Conservation (phyloP, 2,888 invertebrate species). For the Aporophyla lueneburgensis region DNA sequence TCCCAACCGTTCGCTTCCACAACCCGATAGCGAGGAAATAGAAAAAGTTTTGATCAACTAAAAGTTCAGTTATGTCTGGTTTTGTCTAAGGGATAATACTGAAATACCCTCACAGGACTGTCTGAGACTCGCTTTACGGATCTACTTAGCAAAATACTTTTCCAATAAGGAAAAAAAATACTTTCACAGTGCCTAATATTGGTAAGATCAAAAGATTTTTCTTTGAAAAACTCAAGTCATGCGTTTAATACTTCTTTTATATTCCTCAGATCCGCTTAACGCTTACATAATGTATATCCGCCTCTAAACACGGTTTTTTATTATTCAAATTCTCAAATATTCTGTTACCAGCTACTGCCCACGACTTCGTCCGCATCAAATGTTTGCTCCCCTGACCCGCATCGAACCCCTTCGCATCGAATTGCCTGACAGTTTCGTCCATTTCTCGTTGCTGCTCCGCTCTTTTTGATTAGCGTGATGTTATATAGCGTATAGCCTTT, state of each 20-base stretch:
- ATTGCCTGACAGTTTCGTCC: too few species aligned
- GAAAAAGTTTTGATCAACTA: slow-evolving; percentile 59
- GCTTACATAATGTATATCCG: slow-evolving; percentile 7
- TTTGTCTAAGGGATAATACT: slow-evolving; percentile 46
- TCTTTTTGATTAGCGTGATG: too few species aligned
- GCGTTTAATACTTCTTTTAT: slow-evolving; percentile 48
- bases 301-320: slow-evolving; percentile 4
- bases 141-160: slow-evolving; percentile 50
- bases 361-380: too few species aligned
- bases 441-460: too few species aligned
- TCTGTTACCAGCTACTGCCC: too few species aligned
- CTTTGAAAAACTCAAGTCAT: slow-evolving; percentile 38
- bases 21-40: slow-evolving; percentile 35
- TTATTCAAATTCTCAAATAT: not conserved
- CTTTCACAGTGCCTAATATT: slow-evolving; percentile 23
- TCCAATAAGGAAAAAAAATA: slow-evolving; percentile 54
- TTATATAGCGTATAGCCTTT: too few species aligned
- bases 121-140: slow-evolving; percentile 7
- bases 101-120: slow-evolving; percentile 28
- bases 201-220: slow-evolving; percentile 35
- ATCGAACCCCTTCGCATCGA: too few species aligned
- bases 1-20: not conserved
- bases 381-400: too few species aligned
- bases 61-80: slow-evolving; percentile 43
- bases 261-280: slow-evolving; percentile 14